Evolutionary conservation across 2,888 invertebrate genomes (phyloP), one percentile per base, ranked within the genome.

Genomic region (Oscheius sp.): DNA sequence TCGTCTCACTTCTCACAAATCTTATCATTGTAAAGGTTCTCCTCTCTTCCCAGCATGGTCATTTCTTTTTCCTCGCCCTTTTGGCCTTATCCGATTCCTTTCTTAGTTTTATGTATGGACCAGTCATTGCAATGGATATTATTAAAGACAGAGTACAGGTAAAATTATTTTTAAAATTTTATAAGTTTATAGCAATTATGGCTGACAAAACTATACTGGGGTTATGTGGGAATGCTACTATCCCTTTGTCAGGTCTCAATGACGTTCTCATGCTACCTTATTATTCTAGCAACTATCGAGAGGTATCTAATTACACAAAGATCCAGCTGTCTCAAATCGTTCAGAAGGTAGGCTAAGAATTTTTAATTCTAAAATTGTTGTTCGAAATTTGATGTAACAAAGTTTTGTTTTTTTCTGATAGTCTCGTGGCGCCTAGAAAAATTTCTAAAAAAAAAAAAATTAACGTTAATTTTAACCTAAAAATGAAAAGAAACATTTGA

Each of bases 121-220:
- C 84, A 9, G 84, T 84, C 14, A 82, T 84, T 9, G 83, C 84
- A n/a, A 82, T 83, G 82, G 83, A 84, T 32, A 77, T 84, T 2
- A 81, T 83, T 45, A 80, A 82, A 57, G 81, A 83, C 49, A 69
- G 80, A 17, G 32, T 82, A n/a, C 73, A 78, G 63, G 77, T n/a
- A n/a, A 72, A 49, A 28, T 41, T 9, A 22, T 33, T 17, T 5
- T 57, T 2, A 28, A 44, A 28, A 14, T 6, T 28, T 24, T n/a
- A 49, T 22, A 22, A 17, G 3, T 2, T 56, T 80, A 17, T 49
- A 81, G 77, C 65, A 77, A 9, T 50, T 81, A 12, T 82, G 82
- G 83, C 73, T 84, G 47, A 74, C 75, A 14, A 71, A 72, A 26
- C 63, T 79, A 26, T 84, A 81, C 68, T 80, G 80, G 72, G 56